A percentile compares a stretch with the other conserved stretches of the same genome.
phyloP scores from a whole-genome alignment of 2,888 invertebrate genomes.

The Oegoconia quadripuncta region DNA sequence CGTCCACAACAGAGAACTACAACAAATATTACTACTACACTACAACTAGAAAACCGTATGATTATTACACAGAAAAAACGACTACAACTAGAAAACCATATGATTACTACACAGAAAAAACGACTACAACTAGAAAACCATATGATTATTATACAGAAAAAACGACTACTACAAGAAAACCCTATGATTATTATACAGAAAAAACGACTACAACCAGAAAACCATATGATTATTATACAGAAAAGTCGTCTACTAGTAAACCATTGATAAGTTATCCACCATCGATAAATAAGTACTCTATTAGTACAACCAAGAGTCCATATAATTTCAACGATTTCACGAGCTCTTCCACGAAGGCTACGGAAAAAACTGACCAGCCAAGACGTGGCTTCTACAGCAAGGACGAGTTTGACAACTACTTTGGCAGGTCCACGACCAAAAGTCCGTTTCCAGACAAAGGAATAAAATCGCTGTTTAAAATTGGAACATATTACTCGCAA shows the following conservation, averaged over 20 bases:
- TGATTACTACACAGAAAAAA: conserved; percentile 8
- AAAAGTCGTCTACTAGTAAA: conserved; percentile 22
- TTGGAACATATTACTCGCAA: conserved; percentile 69
- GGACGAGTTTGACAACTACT: conserved; percentile 56
- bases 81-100: conserved; percentile 23
- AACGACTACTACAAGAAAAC: conserved; percentile 14
- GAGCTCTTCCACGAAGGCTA: conserved; percentile 53
- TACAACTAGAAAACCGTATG: conserved; percentile 27
- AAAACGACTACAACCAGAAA: conserved; percentile 21
- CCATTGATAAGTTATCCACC: conserved; percentile 33
- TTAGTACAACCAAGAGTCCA: conserved; percentile 76
- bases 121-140: conserved; percentile 23
- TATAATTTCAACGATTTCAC: conserved; percentile 74
- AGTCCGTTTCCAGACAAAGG: conserved; percentile 64
- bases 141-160: conserved; percentile 9
- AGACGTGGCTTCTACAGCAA: conserved; percentile 62
- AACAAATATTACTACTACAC: conserved; percentile 44
- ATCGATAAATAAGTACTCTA: conserved; percentile 60
- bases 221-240: conserved; percentile 7
- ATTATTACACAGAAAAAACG: conserved; percentile 9
- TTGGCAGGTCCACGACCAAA: conserved; percentile 74
- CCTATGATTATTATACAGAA: conserved; percentile 8
- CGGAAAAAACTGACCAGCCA: conserved; percentile 31
- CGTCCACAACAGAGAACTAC: conserved; percentile 40
- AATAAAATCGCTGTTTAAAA: conserved; percentile 60